phyloP scores from a whole-genome alignment of 2,888 invertebrate genomes.

The Amorpha juglandis region DNA sequence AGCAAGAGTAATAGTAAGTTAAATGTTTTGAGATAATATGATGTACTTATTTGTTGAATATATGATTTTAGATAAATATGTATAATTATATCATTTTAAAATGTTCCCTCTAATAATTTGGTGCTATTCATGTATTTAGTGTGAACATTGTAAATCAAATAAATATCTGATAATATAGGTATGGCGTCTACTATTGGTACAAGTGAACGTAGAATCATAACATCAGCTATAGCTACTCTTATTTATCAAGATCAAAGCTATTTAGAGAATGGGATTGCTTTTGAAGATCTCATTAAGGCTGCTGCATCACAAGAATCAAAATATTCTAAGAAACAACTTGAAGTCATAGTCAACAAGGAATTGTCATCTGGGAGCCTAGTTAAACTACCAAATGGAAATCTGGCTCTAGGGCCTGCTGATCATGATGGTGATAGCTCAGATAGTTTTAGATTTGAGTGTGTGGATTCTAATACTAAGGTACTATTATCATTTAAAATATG shows the following conservation, averaged over 20 bases:
- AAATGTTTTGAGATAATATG: slow-evolving; percentile 12
- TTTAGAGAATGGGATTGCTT: slow-evolving; percentile 89
- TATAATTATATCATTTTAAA: no score
- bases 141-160: neutral
- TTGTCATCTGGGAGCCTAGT: slow-evolving; percentile 87
- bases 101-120: no score
- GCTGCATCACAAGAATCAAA: slow-evolving; percentile 87
- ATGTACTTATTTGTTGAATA: no score
- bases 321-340: slow-evolving; percentile 86
- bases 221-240: slow-evolving; percentile 88
- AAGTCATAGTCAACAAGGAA: slow-evolving; percentile 88
- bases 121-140: neutral
- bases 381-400: slow-evolving; percentile 87
- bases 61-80: no score
- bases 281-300: slow-evolving; percentile 86
- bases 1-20: slow-evolving; percentile 66
- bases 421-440: slow-evolving; percentile 84
- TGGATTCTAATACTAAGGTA: slow-evolving; percentile 75
- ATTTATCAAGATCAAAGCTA: slow-evolving; percentile 89
- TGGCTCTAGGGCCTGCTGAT: slow-evolving; percentile 86
- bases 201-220: slow-evolving; percentile 84
- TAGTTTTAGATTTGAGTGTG: slow-evolving; percentile 77
- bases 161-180: slow-evolving; percentile 40
- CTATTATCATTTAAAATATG: neutral
- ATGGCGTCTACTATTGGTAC: slow-evolving; percentile 74